Evolutionary conservation across 2,113 vertebrate species (phyloP).

Genomic region (Cynocephalus volans): DNA sequence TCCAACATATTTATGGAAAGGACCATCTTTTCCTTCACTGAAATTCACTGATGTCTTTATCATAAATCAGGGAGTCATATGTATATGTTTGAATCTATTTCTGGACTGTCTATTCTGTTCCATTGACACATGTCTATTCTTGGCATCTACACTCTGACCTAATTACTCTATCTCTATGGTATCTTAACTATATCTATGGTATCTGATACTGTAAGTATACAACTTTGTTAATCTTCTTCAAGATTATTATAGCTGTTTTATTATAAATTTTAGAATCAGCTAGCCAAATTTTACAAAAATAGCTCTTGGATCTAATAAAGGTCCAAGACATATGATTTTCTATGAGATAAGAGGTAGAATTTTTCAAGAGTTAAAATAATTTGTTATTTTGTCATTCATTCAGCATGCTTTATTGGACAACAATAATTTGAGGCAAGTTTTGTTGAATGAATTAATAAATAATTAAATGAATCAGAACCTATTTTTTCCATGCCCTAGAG

Average conservation of each 20-base stretch:
- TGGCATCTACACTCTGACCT: neutral
- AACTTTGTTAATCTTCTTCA: neutral
- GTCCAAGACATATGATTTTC: neutral
- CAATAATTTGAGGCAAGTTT: neutral
- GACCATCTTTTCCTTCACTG: neutral
- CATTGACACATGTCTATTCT: neutral
- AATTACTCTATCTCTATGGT: neutral
- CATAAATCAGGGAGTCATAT: neutral
- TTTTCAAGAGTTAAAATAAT: constrained; percentile 24
- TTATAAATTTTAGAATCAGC: neutral
- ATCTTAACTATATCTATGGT: neutral
- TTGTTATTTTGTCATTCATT: neutral
- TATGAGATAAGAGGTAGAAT: neutral
- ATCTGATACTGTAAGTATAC: neutral
- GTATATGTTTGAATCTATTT: neutral
- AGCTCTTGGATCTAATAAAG: neutral
- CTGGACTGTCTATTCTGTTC: neutral
- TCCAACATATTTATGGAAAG: neutral
- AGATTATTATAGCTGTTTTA: neutral
- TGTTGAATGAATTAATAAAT: constrained; percentile 8
- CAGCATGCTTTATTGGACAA: neutral
- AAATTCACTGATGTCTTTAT: neutral
- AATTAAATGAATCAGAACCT: constrained; percentile 23
- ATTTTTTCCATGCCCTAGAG: neutral
- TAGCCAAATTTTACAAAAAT: neutral